phyloP scores from a whole-genome alignment of 2,113 vertebrate species.

The Eclectus roratus region DNA sequence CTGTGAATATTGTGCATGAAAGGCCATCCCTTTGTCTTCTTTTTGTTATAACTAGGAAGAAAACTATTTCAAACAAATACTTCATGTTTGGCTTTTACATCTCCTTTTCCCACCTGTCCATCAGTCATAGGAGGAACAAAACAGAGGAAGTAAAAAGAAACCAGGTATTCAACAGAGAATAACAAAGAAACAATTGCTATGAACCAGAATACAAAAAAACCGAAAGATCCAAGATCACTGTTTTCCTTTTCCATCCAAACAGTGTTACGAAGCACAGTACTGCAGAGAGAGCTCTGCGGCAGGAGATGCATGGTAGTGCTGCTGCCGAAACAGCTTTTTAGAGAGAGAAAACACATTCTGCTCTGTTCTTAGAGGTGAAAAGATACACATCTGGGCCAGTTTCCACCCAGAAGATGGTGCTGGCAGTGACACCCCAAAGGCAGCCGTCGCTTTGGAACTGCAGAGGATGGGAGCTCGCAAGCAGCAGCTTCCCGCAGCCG shows the following conservation, averaged over 20 bases:
- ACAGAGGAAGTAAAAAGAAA: not conserved
- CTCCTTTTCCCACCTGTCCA: not conserved
- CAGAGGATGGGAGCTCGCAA: not conserved
- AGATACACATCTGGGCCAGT: rapidly evolving
- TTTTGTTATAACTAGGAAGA: not conserved
- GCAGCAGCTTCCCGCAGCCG: slow-evolving; percentile 53
- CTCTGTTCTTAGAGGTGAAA: rapidly evolving
- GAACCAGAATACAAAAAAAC: not conserved
- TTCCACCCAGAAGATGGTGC: not conserved
- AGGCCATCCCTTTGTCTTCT: not conserved
- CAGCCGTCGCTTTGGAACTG: not conserved
- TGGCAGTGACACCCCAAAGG: not conserved
- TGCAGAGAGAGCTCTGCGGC: not conserved
- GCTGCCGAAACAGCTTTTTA: rapidly evolving
- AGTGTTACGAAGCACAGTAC: not conserved
- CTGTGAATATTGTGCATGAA: not conserved
- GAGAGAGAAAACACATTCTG: not conserved
- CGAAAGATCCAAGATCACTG: not conserved
- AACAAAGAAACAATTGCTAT: not conserved
- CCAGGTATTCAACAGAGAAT: not conserved
- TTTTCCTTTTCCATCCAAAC: not conserved
- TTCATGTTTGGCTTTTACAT: not conserved
- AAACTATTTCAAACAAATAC: not conserved
- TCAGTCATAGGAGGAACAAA: not conserved
- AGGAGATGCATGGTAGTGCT: rapidly evolving